Evolutionary conservation across 2,113 vertebrate species (phyloP), one percentile per base, ranked within the genome.

Genomic region (Coryphaenoides rupestris): DNA sequence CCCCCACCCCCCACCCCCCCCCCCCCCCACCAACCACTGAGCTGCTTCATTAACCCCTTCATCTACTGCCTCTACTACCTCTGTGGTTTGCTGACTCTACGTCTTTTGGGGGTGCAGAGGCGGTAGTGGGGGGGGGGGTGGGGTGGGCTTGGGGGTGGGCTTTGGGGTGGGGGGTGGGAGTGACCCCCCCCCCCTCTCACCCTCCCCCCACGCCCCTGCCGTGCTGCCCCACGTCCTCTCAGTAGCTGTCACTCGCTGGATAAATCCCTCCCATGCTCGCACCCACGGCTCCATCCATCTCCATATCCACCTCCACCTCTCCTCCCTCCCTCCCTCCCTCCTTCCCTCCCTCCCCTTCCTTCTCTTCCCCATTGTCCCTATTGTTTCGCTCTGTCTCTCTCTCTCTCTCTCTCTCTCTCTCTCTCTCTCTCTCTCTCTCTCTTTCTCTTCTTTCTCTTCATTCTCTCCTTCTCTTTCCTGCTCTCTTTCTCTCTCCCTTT

Each of bases 31-130:
- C n/a, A n/a, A n/a, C n/a, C n/a, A n/a, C 86, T 79, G 82, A 72
- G 70, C 26, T 13, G 72, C 84, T 88, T 88, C 72, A 86, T 90
- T 89, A n/a, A 84, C 83, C 64, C 72, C 77, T 77, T 85, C 83
- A 87, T 87, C 89, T 84, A 74, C 72, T 61, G 78, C 76, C 49
- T 62, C n/a, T n/a, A n/a, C n/a, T n/a, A n/a, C n/a, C n/a, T n/a
- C 72, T 75, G 66, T 74, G 77, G 56, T 73, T 72, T 83, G 83
- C 83, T 86, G 83, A 86, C 81, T 77, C 74, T 24, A 75, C 65
- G 78, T 77, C 83, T 83, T 76, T 79, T 59, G 66, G 64, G 46
- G 19, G 60, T 26, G 67, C 66, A n/a, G n/a, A n/a, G n/a, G n/a
- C n/a, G n/a, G n/a, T n/a, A n/a, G n/a, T 33, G 33, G 33, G 33